Evolutionary conservation across 35 echinoderm and acorn worm genomes (phyloP).

Genomic region (Stichopus chloronotus): DNA sequence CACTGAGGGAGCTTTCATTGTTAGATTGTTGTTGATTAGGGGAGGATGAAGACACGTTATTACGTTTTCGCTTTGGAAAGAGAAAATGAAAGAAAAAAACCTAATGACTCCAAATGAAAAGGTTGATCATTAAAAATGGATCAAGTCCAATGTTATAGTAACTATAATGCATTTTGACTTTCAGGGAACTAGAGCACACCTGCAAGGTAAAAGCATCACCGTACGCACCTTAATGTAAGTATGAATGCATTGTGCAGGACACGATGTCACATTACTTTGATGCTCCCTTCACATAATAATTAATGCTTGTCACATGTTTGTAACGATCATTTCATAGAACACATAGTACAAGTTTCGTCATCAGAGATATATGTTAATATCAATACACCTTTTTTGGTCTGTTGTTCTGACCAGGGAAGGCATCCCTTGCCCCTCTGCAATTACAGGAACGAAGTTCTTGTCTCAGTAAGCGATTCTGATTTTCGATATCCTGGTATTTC

Average conservation of each 20-base stretch:
- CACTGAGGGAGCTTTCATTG: background rate
- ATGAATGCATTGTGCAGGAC: background rate
- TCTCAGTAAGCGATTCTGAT: background rate
- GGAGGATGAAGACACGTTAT: background rate
- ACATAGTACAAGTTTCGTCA: too few relatives aligned
- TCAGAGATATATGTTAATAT: too few relatives aligned
- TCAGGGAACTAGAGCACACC: too few relatives aligned
- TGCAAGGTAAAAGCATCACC: too few relatives aligned
- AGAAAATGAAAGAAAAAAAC: background rate
- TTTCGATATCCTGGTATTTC: slow-evolving; percentile 3
- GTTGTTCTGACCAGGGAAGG: background rate
- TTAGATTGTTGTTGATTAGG: background rate
- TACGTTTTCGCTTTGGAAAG: background rate
- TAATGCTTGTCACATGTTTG: background rate
- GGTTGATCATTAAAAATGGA: too few relatives aligned
- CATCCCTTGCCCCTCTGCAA: background rate
- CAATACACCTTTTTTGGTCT: background rate
- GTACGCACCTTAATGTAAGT: too few relatives aligned
- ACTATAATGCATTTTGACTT: too few relatives aligned
- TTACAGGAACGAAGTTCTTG: background rate
- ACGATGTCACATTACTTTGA: background rate
- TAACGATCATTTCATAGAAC: background rate
- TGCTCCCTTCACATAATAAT: background rate
- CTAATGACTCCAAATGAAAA: background rate
- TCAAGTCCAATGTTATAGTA: too few relatives aligned